phyloP scores from a whole-genome alignment of 2,797 vertebrate species.

The Gambusia yucatana region DNA sequence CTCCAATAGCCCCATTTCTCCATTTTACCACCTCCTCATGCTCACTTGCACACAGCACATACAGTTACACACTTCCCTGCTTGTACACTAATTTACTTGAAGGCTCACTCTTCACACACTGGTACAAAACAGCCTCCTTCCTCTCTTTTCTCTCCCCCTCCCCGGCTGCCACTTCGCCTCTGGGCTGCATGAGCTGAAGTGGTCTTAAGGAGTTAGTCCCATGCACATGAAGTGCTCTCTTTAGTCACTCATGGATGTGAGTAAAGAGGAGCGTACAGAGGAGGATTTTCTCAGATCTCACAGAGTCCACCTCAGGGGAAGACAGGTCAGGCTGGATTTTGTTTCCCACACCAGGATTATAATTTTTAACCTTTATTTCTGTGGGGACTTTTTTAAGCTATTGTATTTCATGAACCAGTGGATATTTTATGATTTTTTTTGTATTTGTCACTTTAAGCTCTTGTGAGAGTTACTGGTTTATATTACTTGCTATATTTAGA shows the following conservation, averaged over 20 bases:
- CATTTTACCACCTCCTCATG: slow-evolving; percentile 55
- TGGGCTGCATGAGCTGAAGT: slow-evolving; percentile 71
- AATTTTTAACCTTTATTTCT: slow-evolving; percentile 26
- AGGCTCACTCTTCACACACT: slow-evolving; percentile 68
- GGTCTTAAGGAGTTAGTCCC: slow-evolving; percentile 80
- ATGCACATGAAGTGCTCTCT: slow-evolving; percentile 75
- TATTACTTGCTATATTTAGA: slow-evolving; percentile 61
- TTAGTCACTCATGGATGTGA: slow-evolving; percentile 64
- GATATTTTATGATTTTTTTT: slow-evolving; percentile 21
- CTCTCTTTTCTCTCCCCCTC: slow-evolving; percentile 23
- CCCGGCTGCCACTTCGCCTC: slow-evolving; percentile 75
- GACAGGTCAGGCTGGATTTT: slow-evolving; percentile 51
- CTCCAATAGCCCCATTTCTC: slow-evolving; percentile 39
- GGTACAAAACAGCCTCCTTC: slow-evolving; percentile 44
- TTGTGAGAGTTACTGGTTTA: slow-evolving; percentile 32
- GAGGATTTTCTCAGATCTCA: slow-evolving; percentile 56
- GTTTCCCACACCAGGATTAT: slow-evolving; percentile 39
- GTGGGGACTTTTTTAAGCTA: slow-evolving; percentile 12
- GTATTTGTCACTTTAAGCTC: slow-evolving; percentile 7
- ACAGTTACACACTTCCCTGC: slow-evolving; percentile 36
- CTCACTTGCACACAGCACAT: slow-evolving; percentile 59
- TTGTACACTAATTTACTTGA: slow-evolving; percentile 56
- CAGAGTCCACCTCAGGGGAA: slow-evolving; percentile 44
- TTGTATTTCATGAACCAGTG: slow-evolving; percentile 1
- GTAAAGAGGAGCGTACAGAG: slow-evolving; percentile 55